Evolutionary conservation across 64 coral and sea anemone genomes (phyloP).

Genomic region (Dendrophyllia cribrosa): DNA sequence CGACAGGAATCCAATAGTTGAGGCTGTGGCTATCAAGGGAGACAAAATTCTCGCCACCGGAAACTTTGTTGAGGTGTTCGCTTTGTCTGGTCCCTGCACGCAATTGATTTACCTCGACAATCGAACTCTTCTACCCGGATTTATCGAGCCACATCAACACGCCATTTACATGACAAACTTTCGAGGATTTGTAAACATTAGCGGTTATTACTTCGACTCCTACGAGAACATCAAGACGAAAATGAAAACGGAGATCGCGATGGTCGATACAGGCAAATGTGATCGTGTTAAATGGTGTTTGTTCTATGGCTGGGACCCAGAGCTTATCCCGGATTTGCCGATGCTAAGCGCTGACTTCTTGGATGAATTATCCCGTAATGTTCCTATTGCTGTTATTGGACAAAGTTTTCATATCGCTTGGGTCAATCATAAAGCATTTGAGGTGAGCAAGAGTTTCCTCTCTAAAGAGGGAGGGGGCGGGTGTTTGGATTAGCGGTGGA

Average conservation of each 20-base stretch:
- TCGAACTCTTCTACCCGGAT: constrained; percentile 64
- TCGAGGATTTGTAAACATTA: too few species aligned
- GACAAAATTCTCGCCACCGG: constrained; percentile 29
- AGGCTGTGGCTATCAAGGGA: constrained; percentile 38
- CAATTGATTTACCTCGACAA: constrained; percentile 10
- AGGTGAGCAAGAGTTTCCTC: background rate
- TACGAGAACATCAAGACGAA: too few species aligned
- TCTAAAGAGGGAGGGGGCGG: too few species aligned
- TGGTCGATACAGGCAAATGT: too few species aligned
- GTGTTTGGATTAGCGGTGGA: too few species aligned
- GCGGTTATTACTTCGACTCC: too few species aligned
- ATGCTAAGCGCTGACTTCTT: background rate
- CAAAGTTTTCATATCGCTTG: constrained; percentile 41
- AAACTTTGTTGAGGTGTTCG: constrained; percentile 18
- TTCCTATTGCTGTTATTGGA: constrained; percentile 19
- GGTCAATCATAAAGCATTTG: constrained; percentile 51
- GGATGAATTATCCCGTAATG: constrained; percentile 8
- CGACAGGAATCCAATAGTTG: constrained; percentile 2
- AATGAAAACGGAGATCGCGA: too few species aligned
- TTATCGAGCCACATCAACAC: constrained; percentile 68
- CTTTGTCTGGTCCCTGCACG: constrained; percentile 15
- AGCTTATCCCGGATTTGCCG: constrained; percentile 25
- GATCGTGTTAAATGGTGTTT: background rate
- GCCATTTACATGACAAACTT: background rate
- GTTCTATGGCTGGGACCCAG: constrained; percentile 56